A percentile compares a stretch with the other conserved stretches of the same genome.
These are phyloP conservation scores for Zaprionus bogoriensis DNA, from an alignment of 2,888 invertebrate genomes.

Conservation along the genomic window DNA sequence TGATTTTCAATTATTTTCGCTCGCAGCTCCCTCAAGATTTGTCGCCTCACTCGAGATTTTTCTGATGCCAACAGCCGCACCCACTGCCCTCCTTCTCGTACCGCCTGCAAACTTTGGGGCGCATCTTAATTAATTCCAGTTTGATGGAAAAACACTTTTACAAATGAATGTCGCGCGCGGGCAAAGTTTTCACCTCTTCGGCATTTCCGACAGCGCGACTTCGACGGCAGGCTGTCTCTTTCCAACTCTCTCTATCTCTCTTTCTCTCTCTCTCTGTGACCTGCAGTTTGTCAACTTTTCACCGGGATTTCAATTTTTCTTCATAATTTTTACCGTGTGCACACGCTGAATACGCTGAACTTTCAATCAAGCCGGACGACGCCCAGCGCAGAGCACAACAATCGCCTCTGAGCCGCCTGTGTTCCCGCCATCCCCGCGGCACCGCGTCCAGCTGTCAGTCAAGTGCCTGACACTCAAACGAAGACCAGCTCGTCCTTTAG, in stretches of 20 bases:
- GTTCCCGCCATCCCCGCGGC: too few species aligned
- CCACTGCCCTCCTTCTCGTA: background rate
- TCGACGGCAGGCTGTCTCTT: constrained; percentile 16
- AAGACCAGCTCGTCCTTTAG: constrained; percentile 32
- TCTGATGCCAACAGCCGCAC: too few species aligned
- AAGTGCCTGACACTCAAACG: constrained; percentile 61
- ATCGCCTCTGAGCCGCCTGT: constrained; percentile 26
- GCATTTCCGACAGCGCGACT: constrained; percentile 24
- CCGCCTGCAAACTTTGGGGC: constrained; percentile 37
- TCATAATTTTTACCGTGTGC: constrained; percentile 68
- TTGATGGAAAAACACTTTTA: constrained; percentile 80
- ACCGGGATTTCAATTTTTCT: constrained; percentile 51
- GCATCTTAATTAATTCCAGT: constrained; percentile 82
- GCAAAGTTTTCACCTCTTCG: constrained; percentile 71
- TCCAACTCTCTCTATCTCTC: constrained; percentile 1
- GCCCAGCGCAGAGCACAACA: constrained; percentile 26
- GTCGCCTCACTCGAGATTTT: background rate
- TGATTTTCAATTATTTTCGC: constrained; percentile 75
- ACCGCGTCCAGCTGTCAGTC: constrained; percentile 72
- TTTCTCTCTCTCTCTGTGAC: constrained; percentile 9
- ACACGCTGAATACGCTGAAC: constrained; percentile 73
- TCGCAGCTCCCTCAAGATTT: constrained; percentile 1
- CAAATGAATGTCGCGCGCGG: constrained; percentile 64
- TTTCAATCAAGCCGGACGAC: constrained; percentile 72
- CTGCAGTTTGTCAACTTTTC: constrained; percentile 76